phyloP scores from a whole-genome alignment of 2,888 invertebrate genomes.

The Agelastica alni region DNA sequence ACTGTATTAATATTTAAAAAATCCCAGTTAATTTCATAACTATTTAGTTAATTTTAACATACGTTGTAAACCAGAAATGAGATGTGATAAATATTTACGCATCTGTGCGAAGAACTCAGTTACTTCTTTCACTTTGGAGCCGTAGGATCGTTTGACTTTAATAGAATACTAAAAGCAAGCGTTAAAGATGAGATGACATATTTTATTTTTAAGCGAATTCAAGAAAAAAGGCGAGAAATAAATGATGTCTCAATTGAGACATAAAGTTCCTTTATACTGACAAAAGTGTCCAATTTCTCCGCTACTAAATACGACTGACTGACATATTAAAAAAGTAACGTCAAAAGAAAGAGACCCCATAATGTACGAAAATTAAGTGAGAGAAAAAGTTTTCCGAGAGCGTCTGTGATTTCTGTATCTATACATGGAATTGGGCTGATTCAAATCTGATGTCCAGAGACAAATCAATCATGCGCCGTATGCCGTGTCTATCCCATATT shows the following conservation, averaged over 20 bases:
- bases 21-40: too few species aligned
- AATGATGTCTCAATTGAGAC: slow-evolving; percentile 45
- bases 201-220: slow-evolving; percentile 46
- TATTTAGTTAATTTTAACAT: too few species aligned
- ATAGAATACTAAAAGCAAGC: neutral
- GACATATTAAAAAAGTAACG: slow-evolving; percentile 55
- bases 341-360: slow-evolving; percentile 46
- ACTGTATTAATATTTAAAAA: too few species aligned
- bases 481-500: slow-evolving; percentile 36
- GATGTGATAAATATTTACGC: too few species aligned
- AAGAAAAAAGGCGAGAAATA: slow-evolving; percentile 33
- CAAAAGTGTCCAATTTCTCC: slow-evolving; percentile 53
- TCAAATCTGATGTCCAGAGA: slow-evolving; percentile 52
- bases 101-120: too few species aligned
- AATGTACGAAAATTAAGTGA: slow-evolving; percentile 49
- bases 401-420: slow-evolving; percentile 47
- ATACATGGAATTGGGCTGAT: slow-evolving; percentile 49
- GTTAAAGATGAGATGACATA: slow-evolving; percentile 46
- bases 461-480: slow-evolving; percentile 52
- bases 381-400: slow-evolving; percentile 46
- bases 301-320: slow-evolving; percentile 47
- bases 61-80: too few species aligned
- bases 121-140: too few species aligned
- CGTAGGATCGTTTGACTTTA: neutral
- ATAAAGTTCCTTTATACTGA: slow-evolving; percentile 47